Conservation (phyloP, 2,797 vertebrate species). For the Oceanodroma leucorhoa region DNA sequence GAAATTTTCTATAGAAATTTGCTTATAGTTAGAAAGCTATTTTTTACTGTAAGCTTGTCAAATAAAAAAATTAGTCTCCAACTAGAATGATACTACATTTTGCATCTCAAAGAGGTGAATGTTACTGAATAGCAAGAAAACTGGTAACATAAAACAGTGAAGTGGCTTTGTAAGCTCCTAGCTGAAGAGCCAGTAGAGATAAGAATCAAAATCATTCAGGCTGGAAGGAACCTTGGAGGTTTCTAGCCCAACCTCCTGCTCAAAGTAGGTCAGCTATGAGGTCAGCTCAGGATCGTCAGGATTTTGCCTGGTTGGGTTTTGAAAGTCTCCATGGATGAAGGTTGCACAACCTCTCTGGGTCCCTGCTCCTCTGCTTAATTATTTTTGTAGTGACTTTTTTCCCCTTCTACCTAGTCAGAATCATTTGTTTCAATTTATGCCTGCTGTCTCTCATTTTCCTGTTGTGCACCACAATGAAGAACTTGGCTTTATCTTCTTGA, state of each 20-base stretch:
- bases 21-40: background rate
- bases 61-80: background rate
- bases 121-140: background rate
- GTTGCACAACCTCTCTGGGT: background rate
- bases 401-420: fast-evolving
- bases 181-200: background rate
- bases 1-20: background rate
- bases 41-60: background rate
- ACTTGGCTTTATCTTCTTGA: background rate
- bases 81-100: background rate
- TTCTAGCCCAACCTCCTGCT: background rate
- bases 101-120: fast-evolving
- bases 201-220: background rate
- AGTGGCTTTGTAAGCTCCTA: background rate
- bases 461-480: background rate
- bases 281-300: background rate
- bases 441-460: background rate
- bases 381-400: background rate
- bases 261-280: background rate
- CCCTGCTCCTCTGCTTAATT: background rate
- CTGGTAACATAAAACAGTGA: background rate
- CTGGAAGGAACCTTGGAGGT: background rate
- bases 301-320: background rate
- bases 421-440: background rate
- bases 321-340: background rate